phyloP scores from a whole-genome alignment of 2,113 vertebrate species.

The Chrysemys picta region DNA sequence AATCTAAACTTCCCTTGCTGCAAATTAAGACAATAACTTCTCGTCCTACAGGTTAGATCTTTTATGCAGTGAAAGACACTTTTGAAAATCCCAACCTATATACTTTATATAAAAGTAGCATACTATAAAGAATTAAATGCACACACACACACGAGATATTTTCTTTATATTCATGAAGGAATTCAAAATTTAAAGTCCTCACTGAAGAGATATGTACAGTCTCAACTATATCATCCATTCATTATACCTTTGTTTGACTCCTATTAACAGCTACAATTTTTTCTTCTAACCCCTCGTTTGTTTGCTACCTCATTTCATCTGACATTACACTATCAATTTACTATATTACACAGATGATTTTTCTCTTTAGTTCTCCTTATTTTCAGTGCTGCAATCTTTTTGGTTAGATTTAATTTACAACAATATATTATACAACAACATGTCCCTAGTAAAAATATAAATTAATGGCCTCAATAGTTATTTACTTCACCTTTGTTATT shows the following conservation, averaged over 20 bases:
- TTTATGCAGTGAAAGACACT: not conserved
- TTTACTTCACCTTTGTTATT: not conserved
- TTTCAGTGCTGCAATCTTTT: not conserved
- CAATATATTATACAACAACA: not conserved
- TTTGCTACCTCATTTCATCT: not conserved
- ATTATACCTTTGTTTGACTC: not conserved
- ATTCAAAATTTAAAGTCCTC: not conserved
- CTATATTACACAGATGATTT: not conserved
- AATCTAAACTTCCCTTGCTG: not conserved
- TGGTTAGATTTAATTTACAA: not conserved
- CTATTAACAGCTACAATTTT: not conserved
- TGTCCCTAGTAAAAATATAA: not conserved
- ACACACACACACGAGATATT: conserved; percentile 10
- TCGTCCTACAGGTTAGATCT: not conserved
- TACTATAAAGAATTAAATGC: not conserved
- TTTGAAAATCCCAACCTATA: not conserved
- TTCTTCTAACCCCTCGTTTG: not conserved
- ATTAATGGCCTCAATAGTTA: not conserved
- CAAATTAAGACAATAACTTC: not conserved
- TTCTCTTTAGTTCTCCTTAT: not conserved
- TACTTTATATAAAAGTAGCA: not conserved
- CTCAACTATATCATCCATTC: not conserved
- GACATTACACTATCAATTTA: not conserved
- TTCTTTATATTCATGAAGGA: not conserved
- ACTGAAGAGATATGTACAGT: not conserved